Percentiles rank a stretch among this genome's conserved stretches.
Evolutionary conservation across 2,113 vertebrate genomes (phyloP).

Genomic region (Macquaria australasica): DNA sequence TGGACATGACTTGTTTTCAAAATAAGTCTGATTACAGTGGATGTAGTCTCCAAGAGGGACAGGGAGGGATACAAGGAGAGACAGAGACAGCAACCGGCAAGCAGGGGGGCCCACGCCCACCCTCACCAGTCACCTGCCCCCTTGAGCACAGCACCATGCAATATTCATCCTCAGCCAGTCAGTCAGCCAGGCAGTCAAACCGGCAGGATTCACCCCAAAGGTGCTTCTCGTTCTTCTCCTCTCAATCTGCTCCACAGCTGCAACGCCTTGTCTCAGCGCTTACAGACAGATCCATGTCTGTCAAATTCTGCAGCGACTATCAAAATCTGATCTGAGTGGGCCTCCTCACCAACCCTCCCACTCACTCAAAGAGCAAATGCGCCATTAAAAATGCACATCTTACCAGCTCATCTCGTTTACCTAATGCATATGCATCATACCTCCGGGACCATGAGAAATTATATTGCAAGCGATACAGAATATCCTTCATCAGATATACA

Average conservation of each 20-base stretch:
- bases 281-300: slow-evolving; percentile 73
- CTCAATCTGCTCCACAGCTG: slow-evolving; percentile 76
- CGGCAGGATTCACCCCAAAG: slow-evolving; percentile 78
- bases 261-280: slow-evolving; percentile 64
- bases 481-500: slow-evolving; percentile 78
- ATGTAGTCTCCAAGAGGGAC: slow-evolving; percentile 42
- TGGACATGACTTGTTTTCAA: slow-evolving; percentile 14
- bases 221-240: slow-evolving; percentile 70
- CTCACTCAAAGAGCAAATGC: slow-evolving; percentile 83
- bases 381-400: slow-evolving; percentile 85
- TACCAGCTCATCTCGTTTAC: slow-evolving; percentile 81
- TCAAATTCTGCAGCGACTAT: slow-evolving; percentile 76
- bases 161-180: slow-evolving; percentile 81
- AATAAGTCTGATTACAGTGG: slow-evolving; percentile 25
- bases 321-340: slow-evolving; percentile 74
- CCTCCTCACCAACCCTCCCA: slow-evolving; percentile 73
- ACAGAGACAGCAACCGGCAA: slow-evolving; percentile 56
- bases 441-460: slow-evolving; percentile 78
- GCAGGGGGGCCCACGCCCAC: slow-evolving; percentile 53
- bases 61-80: slow-evolving; percentile 51
- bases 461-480: slow-evolving; percentile 78
- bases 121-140: slow-evolving; percentile 72
- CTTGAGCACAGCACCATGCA: slow-evolving; percentile 73
- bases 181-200: slow-evolving; percentile 74
- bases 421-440: slow-evolving; percentile 86